A percentile compares a stretch with the other conserved stretches of the same genome.
Evolutionary conservation across 2,113 vertebrate species (phyloP).

Genomic region (Solea senegalensis): DNA sequence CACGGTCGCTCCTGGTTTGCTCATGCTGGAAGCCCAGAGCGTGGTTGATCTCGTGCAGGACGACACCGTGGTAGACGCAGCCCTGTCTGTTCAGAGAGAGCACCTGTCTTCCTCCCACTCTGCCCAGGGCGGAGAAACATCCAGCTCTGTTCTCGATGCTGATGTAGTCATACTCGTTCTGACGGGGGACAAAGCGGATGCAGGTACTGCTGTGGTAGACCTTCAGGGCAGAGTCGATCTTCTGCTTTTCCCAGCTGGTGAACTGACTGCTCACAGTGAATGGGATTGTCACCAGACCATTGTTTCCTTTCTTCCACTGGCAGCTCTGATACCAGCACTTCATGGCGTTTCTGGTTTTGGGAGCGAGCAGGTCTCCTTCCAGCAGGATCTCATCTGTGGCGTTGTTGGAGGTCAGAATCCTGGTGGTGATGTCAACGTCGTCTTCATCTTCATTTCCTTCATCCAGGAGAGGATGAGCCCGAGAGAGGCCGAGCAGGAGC

Average conservation of each 20-base stretch:
- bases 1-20: constrained; percentile 45
- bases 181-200: constrained; percentile 32
- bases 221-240: not conserved
- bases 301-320: constrained; percentile 25
- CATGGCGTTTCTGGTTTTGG: constrained; percentile 38
- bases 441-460: not conserved
- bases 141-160: constrained; percentile 1
- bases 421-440: constrained; percentile 20
- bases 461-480: constrained; percentile 20
- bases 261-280: constrained; percentile 17
- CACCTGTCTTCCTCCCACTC: constrained; percentile 22
- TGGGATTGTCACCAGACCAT: constrained; percentile 33
- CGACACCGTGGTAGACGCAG: constrained; percentile 31
- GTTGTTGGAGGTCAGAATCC: constrained; percentile 34
- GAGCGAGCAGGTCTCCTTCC: constrained; percentile 47
- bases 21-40: constrained; percentile 51
- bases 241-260: not conserved
- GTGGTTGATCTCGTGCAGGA: constrained; percentile 42
- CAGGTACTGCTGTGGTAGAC: constrained; percentile 28
- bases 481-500: constrained; percentile 43
- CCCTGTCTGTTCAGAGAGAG: constrained; percentile 42
- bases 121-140: constrained; percentile 31
- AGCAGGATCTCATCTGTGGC: constrained; percentile 9
- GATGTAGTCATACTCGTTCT: constrained; percentile 29
- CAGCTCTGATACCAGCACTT: constrained; percentile 7